These are phyloP conservation scores for Typhlichthys subterraneus DNA, from an alignment of 2,797 vertebrate genomes.

Conservation along the genomic window DNA sequence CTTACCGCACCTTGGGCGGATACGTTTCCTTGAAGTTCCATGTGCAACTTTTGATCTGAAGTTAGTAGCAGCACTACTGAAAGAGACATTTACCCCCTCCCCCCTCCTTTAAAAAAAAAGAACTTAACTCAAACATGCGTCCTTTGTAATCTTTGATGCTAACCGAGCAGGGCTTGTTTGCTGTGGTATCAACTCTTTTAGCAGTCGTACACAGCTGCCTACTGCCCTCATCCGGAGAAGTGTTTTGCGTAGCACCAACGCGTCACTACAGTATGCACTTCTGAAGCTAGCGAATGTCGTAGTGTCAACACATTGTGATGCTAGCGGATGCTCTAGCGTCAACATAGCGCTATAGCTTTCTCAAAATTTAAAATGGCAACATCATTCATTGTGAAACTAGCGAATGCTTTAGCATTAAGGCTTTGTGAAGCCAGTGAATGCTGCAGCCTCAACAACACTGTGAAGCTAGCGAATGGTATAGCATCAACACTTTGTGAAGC, in stretches of 20 bases:
- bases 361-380: no score
- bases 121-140: slow-evolving; percentile 30
- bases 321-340: no score
- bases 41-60: slow-evolving; percentile 21
- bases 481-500: no score
- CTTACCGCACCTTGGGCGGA: slow-evolving; percentile 8
- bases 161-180: slow-evolving; percentile 20
- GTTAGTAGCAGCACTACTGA: slow-evolving; percentile 1
- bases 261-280: no score
- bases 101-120: neutral
- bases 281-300: no score
- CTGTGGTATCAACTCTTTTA: slow-evolving; percentile 23
- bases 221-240: neutral
- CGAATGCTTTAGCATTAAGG: no score
- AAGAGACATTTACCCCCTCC: slow-evolving; percentile 9
- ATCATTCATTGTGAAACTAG: no score
- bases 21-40: slow-evolving; percentile 16
- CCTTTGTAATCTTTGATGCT: slow-evolving; percentile 33
- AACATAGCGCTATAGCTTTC: no score
- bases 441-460: no score
- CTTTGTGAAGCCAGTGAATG: no score
- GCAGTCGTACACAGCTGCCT: slow-evolving; percentile 14
- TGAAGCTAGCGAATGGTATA: no score
- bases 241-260: neutral
- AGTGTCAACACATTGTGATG: no score